Evolutionary conservation across 2,888 invertebrate genomes (phyloP).

Genomic region (Trichogramma evanescens): DNA sequence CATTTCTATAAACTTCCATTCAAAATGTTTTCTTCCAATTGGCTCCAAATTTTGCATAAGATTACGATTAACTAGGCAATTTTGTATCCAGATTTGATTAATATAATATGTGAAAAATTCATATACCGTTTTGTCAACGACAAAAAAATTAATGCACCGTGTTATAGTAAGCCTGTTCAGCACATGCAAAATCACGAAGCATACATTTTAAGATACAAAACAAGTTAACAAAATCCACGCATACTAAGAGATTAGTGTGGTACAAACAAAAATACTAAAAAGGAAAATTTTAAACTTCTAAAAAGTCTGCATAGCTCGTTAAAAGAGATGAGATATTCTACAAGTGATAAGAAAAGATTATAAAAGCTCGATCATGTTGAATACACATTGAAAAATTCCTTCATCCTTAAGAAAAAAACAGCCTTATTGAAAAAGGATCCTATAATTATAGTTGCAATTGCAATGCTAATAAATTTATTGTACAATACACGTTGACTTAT

Average conservation of each 20-base stretch:
- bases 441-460: conserved; percentile 21
- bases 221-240: too few species aligned
- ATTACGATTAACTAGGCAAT: too few species aligned
- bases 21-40: too few species aligned
- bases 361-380: conserved; percentile 15
- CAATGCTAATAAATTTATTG: conserved; percentile 27
- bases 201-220: too few species aligned
- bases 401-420: conserved; percentile 32
- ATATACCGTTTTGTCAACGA: too few species aligned
- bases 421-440: conserved; percentile 34
- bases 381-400: conserved; percentile 31
- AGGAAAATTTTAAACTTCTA: conserved; percentile 2
- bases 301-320: conserved; percentile 5
- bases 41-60: too few species aligned
- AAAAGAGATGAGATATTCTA: conserved; percentile 12
- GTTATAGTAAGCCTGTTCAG: too few species aligned
- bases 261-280: conserved; percentile 4
- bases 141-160: too few species aligned
- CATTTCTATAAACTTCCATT: too few species aligned
- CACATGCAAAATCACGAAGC: too few species aligned
- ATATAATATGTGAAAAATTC: too few species aligned
- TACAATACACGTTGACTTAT: conserved; percentile 25
- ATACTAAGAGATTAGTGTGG: not conserved
- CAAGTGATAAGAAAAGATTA: conserved; percentile 18
- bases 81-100: too few species aligned